phyloP scores from a whole-genome alignment of 2,888 invertebrate species.

The Lottia scabra region DNA sequence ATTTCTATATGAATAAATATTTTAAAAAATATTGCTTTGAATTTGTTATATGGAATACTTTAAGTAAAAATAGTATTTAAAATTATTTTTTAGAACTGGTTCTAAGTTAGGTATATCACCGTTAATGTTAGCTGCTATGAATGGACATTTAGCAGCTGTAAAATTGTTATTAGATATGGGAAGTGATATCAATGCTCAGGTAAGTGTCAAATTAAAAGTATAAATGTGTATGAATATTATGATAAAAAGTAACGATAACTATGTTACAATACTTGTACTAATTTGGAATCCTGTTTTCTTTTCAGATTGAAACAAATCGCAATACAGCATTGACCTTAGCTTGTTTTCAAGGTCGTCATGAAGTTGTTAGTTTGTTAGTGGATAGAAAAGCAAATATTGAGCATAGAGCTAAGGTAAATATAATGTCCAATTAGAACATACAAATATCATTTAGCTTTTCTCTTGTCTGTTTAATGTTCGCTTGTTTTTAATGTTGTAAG shows the following conservation, averaged over 20 bases:
- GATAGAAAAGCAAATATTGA: constrained; percentile 98
- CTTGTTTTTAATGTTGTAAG: neutral
- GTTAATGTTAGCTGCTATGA: constrained; percentile 99
- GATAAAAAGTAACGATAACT: too few species aligned
- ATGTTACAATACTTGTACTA: too few species aligned
- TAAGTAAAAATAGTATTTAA: too few species aligned
- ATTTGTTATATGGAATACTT: too few species aligned
- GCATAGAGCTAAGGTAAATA: constrained; percentile 91
- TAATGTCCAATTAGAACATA: neutral
- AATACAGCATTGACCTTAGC: constrained; percentile 98
- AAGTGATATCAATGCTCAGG: constrained; percentile 97
- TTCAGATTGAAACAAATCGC: constrained; percentile 94
- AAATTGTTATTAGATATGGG: constrained; percentile 95
- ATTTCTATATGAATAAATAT: too few species aligned
- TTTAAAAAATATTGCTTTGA: too few species aligned
- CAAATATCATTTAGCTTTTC: too few species aligned
- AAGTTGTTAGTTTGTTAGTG: constrained; percentile 94
- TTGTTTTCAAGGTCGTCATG: constrained; percentile 98
- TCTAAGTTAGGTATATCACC: constrained; percentile 98
- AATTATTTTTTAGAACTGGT: constrained; percentile 72
- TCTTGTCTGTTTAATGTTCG: too few species aligned
- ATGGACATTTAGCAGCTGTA: constrained; percentile 95
- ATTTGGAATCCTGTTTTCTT: constrained; percentile 7
- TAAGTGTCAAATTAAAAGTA: constrained; percentile 23
- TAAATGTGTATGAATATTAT: too few species aligned